Conservation (phyloP, 2,113 vertebrate species). For the Rissa tridactyla region DNA sequence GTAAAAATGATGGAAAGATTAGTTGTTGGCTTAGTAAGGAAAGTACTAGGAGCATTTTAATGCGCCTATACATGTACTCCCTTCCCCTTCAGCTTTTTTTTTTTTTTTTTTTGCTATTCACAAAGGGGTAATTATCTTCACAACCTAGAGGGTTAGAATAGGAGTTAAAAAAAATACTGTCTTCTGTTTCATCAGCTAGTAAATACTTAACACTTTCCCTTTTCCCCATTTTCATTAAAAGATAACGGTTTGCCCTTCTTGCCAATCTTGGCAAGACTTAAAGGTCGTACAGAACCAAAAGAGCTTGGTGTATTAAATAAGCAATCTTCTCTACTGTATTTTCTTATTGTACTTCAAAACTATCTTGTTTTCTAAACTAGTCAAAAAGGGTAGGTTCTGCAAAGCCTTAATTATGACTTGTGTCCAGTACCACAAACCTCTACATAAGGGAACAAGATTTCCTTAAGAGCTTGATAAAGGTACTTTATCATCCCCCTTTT, state of each 20-base stretch:
- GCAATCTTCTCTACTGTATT: neutral
- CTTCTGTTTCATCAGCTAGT: neutral
- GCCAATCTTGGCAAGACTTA: neutral
- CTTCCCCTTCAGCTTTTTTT: neutral
- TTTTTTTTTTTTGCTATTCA: neutral
- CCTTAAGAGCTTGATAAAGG: neutral
- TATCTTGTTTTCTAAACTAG: neutral
- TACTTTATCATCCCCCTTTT: neutral
- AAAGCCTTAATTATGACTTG: neutral
- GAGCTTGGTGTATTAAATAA: neutral
- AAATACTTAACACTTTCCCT: neutral
- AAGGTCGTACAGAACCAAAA: neutral
- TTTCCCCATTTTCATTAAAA: neutral
- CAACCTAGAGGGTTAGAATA: neutral
- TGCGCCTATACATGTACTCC: neutral
- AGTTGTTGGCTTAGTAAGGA: neutral
- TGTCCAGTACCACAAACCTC: neutral
- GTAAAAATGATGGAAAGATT: neutral
- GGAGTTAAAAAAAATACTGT: neutral
- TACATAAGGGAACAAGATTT: neutral
- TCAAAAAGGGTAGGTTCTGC: neutral
- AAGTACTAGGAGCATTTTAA: neutral
- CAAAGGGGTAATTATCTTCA: neutral
- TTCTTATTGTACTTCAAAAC: neutral
- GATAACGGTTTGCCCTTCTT: neutral